Base-by-base conservation (phyloP, 2,888 invertebrate species). In the Xanthostigma xanthostigma region DNA sequence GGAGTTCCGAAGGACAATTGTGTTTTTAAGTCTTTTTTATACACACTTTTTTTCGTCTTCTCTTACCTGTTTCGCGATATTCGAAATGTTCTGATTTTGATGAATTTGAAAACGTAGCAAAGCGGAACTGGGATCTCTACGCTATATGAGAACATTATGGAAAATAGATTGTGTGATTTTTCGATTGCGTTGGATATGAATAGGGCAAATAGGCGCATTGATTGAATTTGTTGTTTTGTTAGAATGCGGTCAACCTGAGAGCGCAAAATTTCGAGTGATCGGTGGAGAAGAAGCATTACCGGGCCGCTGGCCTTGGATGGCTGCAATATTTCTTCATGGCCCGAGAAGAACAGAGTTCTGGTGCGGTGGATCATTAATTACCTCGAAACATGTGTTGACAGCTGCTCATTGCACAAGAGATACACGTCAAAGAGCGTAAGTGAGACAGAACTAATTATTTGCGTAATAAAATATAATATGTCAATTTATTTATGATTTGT, bases 231-330 rank as follows among this genome's bases (percentile, higher is more conserved):
- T 27, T 6, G 35, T 46, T 49, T 54, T 67, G 67, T 9, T 64
- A 83, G 87, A 88, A 55, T 90, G 89, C 59, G 89, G 89, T 0
- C 81, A 87, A 55, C 79, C 84, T 53, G 88, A 84, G 69, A 80
- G 81, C 59, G 88, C 84, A 46, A 82, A 84, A 41, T 90, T 86
- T 53, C 78, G 94, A 5, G 89, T 95, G 41, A 94, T 95, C 0
- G 95, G 95, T 0, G 95, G 95, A 5, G 81, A 84, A 48, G 83
- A 85, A 62, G 76, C 91, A 0, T 72, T 82, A 27, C 81, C 88
- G 0, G 93, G 93, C 0, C 79, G 88, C 46, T 92, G 92, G 90
- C 94, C 95, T 0, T 95, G 94, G 94, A 87, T 95, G 85, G 94
- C 89, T 0, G 93, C 93, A 2, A 90, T 93, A 57, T 93, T 87